Evolutionary conservation across 2,797 vertebrate genomes (phyloP).

Genomic region (Helicolenus hilgendorfi): DNA sequence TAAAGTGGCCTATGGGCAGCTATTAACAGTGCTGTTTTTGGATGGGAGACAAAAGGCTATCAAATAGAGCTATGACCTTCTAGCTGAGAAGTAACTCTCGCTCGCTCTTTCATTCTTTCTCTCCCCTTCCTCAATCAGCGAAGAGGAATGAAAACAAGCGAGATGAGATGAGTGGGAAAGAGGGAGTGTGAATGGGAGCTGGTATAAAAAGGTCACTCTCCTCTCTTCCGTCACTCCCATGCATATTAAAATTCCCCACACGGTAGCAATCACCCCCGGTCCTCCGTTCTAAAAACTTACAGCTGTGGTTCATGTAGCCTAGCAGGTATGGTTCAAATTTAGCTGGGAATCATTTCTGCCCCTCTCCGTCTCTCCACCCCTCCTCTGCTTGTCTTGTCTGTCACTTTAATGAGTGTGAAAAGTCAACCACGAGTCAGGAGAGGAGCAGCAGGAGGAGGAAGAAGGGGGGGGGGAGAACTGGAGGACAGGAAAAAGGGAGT

Average conservation of each 20-base stretch:
- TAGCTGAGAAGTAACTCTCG: conserved; percentile 57
- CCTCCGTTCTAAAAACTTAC: conserved; percentile 1
- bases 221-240: conserved; percentile 34
- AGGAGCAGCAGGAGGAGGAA: background rate
- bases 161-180: conserved; percentile 35
- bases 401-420: conserved; percentile 68
- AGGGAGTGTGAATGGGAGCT: conserved; percentile 43
- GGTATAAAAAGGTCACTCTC: conserved; percentile 74
- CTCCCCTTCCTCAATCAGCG: conserved; percentile 57
- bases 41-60: conserved; percentile 80
- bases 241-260: conserved; percentile 58
- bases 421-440: conserved; percentile 24
- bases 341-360: conserved; percentile 31
- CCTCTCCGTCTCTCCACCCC: background rate
- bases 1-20: conserved; percentile 79
- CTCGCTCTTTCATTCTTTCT: conserved; percentile 36
- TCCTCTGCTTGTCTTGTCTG: conserved; percentile 40
- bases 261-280: background rate
- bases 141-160: conserved; percentile 39
- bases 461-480: background rate
- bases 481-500: conserved; percentile 2
- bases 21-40: conserved; percentile 81
- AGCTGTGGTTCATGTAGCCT: background rate
- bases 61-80: conserved; percentile 82
- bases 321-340: conserved; percentile 24